These are phyloP conservation scores for Polymixis lichenea DNA, from an alignment of 2,888 invertebrate genomes.

Conservation along the genomic window DNA sequence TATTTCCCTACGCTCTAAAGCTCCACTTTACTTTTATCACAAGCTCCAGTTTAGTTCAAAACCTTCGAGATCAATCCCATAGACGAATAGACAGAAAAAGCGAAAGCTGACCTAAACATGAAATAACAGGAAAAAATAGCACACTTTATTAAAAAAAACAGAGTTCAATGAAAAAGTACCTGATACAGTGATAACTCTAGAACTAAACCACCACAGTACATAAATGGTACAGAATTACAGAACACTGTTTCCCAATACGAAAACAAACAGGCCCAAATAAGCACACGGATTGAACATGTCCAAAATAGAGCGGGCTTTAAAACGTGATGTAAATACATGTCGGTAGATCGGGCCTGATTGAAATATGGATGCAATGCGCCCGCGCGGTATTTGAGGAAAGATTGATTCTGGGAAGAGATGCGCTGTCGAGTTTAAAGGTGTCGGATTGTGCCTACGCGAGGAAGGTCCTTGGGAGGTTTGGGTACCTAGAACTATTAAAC, in stretches of 20 bases:
- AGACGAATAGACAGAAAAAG: neutral
- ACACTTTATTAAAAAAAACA: neutral
- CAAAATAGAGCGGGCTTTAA: conserved; percentile 82
- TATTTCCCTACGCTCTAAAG: too few species aligned
- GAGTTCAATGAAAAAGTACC: conserved; percentile 23
- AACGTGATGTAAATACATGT: conserved; percentile 84
- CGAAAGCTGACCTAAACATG: neutral
- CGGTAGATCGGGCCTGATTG: conserved; percentile 81
- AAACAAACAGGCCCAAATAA: conserved; percentile 83
- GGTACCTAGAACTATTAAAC: neutral
- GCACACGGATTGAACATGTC: conserved; percentile 79
- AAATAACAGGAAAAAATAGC: neutral
- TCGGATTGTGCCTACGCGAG: conserved; percentile 48
- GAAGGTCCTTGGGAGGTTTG: neutral
- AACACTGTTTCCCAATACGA: conserved; percentile 80
- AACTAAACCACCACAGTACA: conserved; percentile 63
- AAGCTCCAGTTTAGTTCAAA: neutral
- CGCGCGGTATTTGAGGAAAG: conserved; percentile 73
- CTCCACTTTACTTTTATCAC: too few species aligned
- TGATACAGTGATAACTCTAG: conserved; percentile 49
- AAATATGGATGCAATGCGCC: conserved; percentile 83
- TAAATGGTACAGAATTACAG: conserved; percentile 72
- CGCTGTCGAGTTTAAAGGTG: conserved; percentile 22
- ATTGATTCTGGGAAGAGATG: conserved; percentile 57
- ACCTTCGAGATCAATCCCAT: neutral